phyloP scores from a whole-genome alignment of 2,113 vertebrate genomes.

The Lasiurus borealis region DNA sequence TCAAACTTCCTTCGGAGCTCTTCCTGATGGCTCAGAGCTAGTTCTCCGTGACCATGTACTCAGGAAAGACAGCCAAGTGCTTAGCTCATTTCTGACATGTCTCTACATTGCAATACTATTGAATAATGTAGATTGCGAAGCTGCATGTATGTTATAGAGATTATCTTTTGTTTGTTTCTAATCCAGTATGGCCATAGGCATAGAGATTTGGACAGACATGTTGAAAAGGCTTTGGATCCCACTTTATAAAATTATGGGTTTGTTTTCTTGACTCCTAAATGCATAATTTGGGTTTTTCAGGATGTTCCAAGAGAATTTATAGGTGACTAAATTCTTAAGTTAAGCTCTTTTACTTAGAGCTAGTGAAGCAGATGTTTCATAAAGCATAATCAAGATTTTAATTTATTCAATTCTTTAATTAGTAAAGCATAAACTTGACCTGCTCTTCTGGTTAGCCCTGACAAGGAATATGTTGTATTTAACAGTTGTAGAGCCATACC shows the following conservation, averaged over 20 bases:
- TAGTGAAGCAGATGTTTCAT: background rate
- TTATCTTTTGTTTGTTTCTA: slow-evolving; percentile 29
- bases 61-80: background rate
- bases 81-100: background rate
- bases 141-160: background rate
- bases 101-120: background rate
- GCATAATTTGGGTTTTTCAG: slow-evolving; percentile 33
- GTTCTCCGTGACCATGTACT: background rate
- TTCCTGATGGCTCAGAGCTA: background rate
- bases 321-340: slow-evolving; percentile 43
- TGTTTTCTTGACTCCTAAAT: slow-evolving; percentile 2
- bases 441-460: background rate
- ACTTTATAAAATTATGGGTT: slow-evolving; percentile 38
- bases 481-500: background rate
- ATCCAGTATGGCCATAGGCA: background rate
- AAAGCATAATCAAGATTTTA: slow-evolving; percentile 40
- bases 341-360: background rate
- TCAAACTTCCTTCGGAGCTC: background rate
- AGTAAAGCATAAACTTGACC: slow-evolving; percentile 33
- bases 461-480: background rate
- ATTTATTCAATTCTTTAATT: slow-evolving; percentile 26
- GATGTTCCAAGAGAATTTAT: slow-evolving; percentile 35
- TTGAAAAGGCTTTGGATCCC: background rate
- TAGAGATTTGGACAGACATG: background rate
- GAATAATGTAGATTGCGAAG: background rate